A percentile compares a stretch with the other conserved stretches of the same genome.
Conservation (phyloP, 2,113 vertebrate species). For the Dicaeum eximium region DNA sequence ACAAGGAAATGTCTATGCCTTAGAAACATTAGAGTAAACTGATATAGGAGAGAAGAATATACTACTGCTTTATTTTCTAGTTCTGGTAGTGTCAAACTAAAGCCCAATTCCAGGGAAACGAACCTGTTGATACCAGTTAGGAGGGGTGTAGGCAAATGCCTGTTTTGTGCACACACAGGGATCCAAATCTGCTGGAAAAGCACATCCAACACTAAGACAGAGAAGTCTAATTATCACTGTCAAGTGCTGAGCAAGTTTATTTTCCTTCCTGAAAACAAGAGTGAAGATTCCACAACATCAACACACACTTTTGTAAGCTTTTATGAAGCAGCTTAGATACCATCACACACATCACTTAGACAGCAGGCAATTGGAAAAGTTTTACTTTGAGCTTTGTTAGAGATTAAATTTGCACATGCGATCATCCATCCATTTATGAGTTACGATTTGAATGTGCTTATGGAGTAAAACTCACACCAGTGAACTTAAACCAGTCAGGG, state of each 20-base stretch:
- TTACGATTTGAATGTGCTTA: accelerated
- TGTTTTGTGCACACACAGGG: not conserved
- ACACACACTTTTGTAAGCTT: not conserved
- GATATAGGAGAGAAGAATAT: not conserved
- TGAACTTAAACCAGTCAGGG: not conserved
- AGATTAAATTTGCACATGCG: accelerated
- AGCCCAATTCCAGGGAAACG: not conserved
- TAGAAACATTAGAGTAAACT: not conserved
- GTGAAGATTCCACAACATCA: not conserved
- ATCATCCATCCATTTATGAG: not conserved
- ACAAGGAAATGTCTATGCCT: not conserved
- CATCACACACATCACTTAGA: accelerated
- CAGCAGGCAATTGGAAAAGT: not conserved
- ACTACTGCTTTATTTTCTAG: not conserved
- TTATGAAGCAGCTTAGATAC: not conserved
- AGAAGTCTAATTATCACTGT: not conserved
- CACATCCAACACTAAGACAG: not conserved
- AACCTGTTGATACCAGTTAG: not conserved
- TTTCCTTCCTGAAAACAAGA: not conserved
- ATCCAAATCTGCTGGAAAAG: not conserved
- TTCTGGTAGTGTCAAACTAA: not conserved
- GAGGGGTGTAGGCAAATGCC: accelerated
- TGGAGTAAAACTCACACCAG: accelerated
- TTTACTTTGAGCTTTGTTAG: accelerated
- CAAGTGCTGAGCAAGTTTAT: not conserved